These are phyloP conservation scores for Neocloeon triangulifer DNA, from an alignment of 1,140 invertebrate species.

Conservation along the genomic window DNA sequence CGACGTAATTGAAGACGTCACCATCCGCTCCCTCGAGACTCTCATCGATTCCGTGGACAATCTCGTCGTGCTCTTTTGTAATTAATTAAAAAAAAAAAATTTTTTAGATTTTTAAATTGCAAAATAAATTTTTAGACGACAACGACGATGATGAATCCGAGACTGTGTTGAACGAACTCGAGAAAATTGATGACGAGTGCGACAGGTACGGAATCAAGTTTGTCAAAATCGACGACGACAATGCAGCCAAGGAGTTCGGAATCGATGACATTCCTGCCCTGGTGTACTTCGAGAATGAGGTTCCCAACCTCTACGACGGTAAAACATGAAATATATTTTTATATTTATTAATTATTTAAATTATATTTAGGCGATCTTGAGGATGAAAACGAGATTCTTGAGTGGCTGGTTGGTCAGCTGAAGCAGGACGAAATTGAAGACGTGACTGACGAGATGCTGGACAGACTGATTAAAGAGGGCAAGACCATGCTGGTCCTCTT, in stretches of 20 bases:
- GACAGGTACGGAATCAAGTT: conserved; percentile 82
- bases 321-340: too few species aligned
- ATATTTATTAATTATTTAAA: too few species aligned
- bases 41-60: conserved; percentile 77
- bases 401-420: conserved; percentile 65
- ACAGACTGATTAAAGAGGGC: conserved; percentile 66
- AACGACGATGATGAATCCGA: conserved; percentile 65
- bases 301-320: conserved; percentile 82
- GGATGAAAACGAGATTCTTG: conserved; percentile 74
- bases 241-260: conserved; percentile 61
- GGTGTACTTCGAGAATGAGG: conserved; percentile 82
- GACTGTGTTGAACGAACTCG: conserved; percentile 59
- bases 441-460: conserved; percentile 82
- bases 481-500: conserved; percentile 78
- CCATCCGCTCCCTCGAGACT: conserved; percentile 62
- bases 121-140: conserved; percentile 34
- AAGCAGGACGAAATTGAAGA: conserved; percentile 89
- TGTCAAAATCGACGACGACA: conserved; percentile 74
- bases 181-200: conserved; percentile 84
- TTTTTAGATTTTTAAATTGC: conserved; percentile 5
- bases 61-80: conserved; percentile 82
- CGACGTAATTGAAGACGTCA: conserved; percentile 84
- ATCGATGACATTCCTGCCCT: conserved; percentile 65
- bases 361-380: conserved; percentile 71
- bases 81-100: conserved; percentile 9